Conservation (phyloP, 1,140 invertebrate species). For the Euschistus heros region DNA sequence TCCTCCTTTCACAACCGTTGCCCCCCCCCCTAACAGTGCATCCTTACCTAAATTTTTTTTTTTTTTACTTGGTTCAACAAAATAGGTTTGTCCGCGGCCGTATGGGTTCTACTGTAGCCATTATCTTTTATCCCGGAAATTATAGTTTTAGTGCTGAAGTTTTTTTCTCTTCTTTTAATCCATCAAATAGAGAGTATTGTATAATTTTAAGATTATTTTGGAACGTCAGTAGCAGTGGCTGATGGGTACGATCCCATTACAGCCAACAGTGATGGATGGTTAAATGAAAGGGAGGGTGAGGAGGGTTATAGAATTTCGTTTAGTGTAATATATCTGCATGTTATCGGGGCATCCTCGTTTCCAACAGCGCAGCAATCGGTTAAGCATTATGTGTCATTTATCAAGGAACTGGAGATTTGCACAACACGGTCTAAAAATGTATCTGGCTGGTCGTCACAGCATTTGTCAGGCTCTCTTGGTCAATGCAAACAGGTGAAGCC, state of each 20-base stretch:
- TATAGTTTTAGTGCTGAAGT: too few relatives aligned
- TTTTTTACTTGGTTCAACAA: too few relatives aligned
- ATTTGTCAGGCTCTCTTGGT: not conserved
- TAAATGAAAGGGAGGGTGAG: conserved; percentile 14
- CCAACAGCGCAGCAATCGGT: conserved; percentile 18
- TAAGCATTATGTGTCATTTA: conserved; percentile 23
- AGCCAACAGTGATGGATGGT: conserved; percentile 19
- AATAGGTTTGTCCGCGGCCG: too few relatives aligned
- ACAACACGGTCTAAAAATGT: conserved; percentile 13
- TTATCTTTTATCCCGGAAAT: too few relatives aligned
- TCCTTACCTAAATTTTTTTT: too few relatives aligned
- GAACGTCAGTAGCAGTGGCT: conserved; percentile 16
- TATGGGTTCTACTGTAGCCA: too few relatives aligned
- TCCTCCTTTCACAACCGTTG: too few relatives aligned
- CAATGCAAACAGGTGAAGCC: too few relatives aligned
- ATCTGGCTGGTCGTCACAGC: not conserved
- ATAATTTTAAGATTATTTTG: conserved; percentile 13
- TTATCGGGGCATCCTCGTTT: conserved; percentile 16
- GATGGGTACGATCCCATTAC: conserved; percentile 16
- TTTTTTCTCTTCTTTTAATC: too few relatives aligned
- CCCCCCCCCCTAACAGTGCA: too few relatives aligned
- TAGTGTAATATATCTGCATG: conserved; percentile 24
- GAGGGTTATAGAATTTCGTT: conserved; percentile 23
- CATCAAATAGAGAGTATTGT: not conserved
- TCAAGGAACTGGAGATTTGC: conserved; percentile 6